Base-by-base conservation (phyloP, 2,113 vertebrate genomes). In the Sinosuthora webbiana region DNA sequence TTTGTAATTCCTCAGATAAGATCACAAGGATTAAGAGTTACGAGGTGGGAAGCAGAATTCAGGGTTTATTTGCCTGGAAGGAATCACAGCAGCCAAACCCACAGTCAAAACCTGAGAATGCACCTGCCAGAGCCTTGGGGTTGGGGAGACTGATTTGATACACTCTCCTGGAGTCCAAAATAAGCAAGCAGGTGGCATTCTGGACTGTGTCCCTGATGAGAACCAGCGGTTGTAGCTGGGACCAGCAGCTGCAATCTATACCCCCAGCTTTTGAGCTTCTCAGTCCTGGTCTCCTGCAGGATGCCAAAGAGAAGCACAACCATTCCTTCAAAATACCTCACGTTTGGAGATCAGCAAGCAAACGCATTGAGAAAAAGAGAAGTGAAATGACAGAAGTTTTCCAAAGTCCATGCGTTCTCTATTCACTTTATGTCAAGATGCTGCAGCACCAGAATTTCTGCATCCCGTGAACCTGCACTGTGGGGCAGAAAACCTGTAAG, bases 391-490 rank as follows among this genome's bases (percentile, higher is more conserved):
- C 17, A 21, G 11, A 45, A 53, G 7, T 68, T 63, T 73, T 67
- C 52, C 17, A 15, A 30, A 52, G 9, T 23, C 22, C 13, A 2
- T 11, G 7, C 16, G 65, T 73, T 18, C 45, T 52, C 18, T 69
- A 11, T 57, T 68, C 68, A 10, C 30, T 65, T 76, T 27, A 56
- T 35, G 31, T 28, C 49, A 55, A 49, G 25, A 24, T 41, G n/a
- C 28, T 62, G 33, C 44, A 71, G 33, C 14, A 52, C 21, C 18
- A 84, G 41, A 22, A 55, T 50, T 83, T 74, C 14, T 1, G 1
- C 14, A 8, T 44, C 8, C 53, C 3, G 2, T 39, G 13, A 1
- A 2, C 10, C 15, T 1, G 2, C 21, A 47, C 37, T 11, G 8
- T 8, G 2, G 28, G 21, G 12, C 5, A 75, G 18, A 37, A 73